phyloP scores from a whole-genome alignment of 2,888 invertebrate genomes.

The Dusona sp. region DNA sequence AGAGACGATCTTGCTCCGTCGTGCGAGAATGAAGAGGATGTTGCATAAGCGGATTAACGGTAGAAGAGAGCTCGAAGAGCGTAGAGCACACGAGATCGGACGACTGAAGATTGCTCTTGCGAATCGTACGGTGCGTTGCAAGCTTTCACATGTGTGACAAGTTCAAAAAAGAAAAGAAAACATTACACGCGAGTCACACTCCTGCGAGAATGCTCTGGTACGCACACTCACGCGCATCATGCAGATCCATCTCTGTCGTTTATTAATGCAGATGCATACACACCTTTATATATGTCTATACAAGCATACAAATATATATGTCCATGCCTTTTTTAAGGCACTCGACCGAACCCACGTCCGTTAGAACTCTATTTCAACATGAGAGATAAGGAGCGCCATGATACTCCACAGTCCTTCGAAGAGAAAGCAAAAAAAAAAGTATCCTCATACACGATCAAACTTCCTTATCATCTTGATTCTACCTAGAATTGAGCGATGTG shows the following conservation, averaged over 20 bases:
- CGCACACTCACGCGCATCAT: background rate
- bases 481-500: conserved; percentile 23
- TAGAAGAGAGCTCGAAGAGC: conserved; percentile 70
- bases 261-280: conserved; percentile 32
- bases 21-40: conserved; percentile 39
- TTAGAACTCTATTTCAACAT: conserved; percentile 66
- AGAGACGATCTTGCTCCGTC: conserved; percentile 6
- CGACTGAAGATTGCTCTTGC: conserved; percentile 41
- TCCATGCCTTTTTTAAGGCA: conserved; percentile 66
- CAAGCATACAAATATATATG: conserved; percentile 9
- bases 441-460: conserved; percentile 6
- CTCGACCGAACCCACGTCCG: conserved; percentile 70
- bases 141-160: conserved; percentile 54
- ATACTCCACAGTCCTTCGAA: background rate
- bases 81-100: conserved; percentile 54
- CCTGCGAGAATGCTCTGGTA: conserved; percentile 9
- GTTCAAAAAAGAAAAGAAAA: conserved; percentile 37
- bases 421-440: conserved; percentile 9
- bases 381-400: conserved; percentile 56
- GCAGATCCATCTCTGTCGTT: conserved; percentile 34
- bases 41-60: conserved; percentile 80
- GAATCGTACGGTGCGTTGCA: conserved; percentile 15
- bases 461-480: conserved; percentile 28
- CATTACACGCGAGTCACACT: conserved; percentile 36
- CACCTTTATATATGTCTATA: conserved; percentile 6